Conservation (phyloP, 2,113 vertebrate genomes). For the Brachypteracias leptosomus region DNA sequence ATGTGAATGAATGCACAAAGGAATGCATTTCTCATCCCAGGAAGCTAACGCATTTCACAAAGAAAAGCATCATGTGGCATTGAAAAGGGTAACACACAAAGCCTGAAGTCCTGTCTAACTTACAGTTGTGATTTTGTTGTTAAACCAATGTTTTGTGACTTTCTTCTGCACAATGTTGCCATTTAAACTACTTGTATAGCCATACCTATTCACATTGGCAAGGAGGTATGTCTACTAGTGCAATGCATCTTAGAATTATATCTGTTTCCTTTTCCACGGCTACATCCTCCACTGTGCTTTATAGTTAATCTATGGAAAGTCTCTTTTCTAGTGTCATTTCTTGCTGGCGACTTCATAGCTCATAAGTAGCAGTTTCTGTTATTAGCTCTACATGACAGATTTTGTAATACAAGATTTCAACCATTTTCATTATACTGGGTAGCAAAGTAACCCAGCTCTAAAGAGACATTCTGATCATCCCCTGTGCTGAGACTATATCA, state of each 20-base stretch:
- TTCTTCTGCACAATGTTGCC: background rate
- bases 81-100: background rate
- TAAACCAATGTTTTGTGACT: background rate
- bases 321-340: background rate
- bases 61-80: background rate
- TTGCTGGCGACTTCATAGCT: background rate
- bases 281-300: background rate
- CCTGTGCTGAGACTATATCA: background rate
- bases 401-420: background rate
- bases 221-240: background rate
- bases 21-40: background rate
- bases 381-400: background rate
- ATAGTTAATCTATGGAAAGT: background rate
- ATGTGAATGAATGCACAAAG: background rate
- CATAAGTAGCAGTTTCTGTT: background rate
- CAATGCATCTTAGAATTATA: background rate
- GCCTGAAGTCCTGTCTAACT: background rate
- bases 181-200: background rate
- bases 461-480: background rate
- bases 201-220: background rate
- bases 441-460: background rate
- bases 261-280: background rate
- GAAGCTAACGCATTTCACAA: background rate
- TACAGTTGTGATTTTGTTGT: background rate
- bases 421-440: background rate